A percentile compares a stretch with the other conserved stretches of the same genome.
Conservation (phyloP, 2,797 vertebrate species). For the Pampus argenteus region DNA sequence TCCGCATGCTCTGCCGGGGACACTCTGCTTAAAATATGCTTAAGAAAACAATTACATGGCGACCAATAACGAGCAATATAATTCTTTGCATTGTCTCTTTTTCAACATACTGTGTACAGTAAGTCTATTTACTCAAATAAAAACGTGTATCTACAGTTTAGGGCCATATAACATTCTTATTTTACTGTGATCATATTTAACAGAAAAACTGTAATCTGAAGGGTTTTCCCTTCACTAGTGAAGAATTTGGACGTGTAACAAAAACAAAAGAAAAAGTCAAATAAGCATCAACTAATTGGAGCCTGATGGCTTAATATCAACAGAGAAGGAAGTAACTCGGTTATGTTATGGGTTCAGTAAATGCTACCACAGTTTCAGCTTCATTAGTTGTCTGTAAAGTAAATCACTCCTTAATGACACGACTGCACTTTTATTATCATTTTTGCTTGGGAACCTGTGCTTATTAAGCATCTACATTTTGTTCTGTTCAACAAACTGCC, state of each 20-base stretch:
- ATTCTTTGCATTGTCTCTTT: slow-evolving; percentile 7
- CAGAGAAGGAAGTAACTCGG: background rate
- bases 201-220: background rate
- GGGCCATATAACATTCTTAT: background rate
- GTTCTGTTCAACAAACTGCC: no score
- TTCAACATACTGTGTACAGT: background rate
- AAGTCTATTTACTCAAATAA: slow-evolving; percentile 6
- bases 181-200: slow-evolving; percentile 12
- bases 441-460: background rate
- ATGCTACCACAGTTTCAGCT: background rate
- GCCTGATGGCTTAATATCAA: background rate
- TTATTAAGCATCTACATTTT: no score
- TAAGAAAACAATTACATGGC: slow-evolving; percentile 16
- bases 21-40: slow-evolving; percentile 8
- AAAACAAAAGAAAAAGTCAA: slow-evolving; percentile 3
- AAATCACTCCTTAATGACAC: background rate
- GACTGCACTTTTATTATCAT: background rate
- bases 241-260: background rate
- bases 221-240: background rate
- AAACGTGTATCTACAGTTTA: background rate
- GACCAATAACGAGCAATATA: background rate
- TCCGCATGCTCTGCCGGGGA: slow-evolving; percentile 4
- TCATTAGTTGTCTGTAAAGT: background rate
- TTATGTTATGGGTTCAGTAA: background rate
- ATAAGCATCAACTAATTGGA: background rate